Percentiles rank a stretch among this genome's conserved stretches.
These are phyloP conservation scores for Volucella inanis DNA, from an alignment of 2,888 invertebrate species.

Conservation along the genomic window DNA sequence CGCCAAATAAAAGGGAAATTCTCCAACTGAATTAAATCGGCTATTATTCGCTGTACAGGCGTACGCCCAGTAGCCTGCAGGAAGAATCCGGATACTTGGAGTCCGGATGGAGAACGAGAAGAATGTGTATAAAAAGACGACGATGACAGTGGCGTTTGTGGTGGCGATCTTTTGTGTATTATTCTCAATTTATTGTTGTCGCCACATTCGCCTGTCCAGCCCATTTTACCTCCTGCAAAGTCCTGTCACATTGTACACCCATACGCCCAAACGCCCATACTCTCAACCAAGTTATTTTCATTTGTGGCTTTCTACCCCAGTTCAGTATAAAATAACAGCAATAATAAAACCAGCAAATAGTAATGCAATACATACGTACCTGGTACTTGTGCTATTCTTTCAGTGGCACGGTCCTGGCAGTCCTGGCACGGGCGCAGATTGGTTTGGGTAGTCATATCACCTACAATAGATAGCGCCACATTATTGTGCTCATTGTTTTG, in stretches of 20 bases:
- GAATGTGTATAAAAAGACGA: conserved; percentile 8
- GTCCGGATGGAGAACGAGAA: conserved; percentile 37
- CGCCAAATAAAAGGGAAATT: conserved; percentile 39
- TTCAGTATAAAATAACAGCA: conserved; percentile 59
- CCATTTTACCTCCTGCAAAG: conserved; percentile 6
- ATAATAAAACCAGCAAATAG: conserved; percentile 59
- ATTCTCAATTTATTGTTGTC: conserved; percentile 69
- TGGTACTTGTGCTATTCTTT: not conserved
- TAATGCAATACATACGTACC: conserved; percentile 11
- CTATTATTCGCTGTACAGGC: conserved; percentile 48
- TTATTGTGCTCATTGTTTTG: conserved; percentile 65
- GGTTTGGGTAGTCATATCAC: not conserved
- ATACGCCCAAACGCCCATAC: conserved; percentile 25
- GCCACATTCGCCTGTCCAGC: conserved; percentile 3
- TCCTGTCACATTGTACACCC: conserved; percentile 7
- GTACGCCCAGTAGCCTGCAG: not conserved
- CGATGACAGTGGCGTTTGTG: conserved; percentile 61
- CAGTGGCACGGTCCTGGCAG: not conserved
- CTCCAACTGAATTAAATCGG: conserved; percentile 69
- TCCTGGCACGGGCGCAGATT: not conserved
- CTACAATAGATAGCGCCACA: conserved; percentile 11
- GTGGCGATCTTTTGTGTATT: conserved; percentile 66
- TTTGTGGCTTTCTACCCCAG: conserved; percentile 58
- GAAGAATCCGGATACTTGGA: conserved; percentile 40
- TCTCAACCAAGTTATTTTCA: conserved; percentile 66